A percentile compares a stretch with the other conserved stretches of the same genome.
Conservation (phyloP, 2,888 invertebrate species). For the Meganola albula region DNA sequence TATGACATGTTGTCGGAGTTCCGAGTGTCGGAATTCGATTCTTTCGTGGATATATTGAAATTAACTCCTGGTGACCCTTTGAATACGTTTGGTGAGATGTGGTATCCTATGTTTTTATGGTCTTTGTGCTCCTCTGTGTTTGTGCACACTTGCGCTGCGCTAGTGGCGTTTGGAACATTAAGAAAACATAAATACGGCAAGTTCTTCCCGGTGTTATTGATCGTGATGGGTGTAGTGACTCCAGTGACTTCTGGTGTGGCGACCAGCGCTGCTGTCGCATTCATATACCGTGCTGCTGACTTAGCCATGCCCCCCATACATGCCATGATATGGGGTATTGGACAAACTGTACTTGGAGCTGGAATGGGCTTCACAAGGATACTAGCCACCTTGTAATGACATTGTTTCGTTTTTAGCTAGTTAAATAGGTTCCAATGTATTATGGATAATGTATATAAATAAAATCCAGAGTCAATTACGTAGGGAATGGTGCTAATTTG, state of each 20-base stretch:
- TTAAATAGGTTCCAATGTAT: constrained; percentile 19
- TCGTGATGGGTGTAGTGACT: constrained; percentile 92
- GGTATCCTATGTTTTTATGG: constrained; percentile 98
- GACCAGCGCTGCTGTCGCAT: constrained; percentile 94
- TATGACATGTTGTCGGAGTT: constrained; percentile 78
- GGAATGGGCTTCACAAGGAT: constrained; percentile 95
- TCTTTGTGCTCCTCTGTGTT: constrained; percentile 95
- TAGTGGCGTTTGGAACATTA: constrained; percentile 93
- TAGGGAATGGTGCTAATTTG: constrained; percentile 41
- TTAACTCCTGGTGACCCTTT: constrained; percentile 81
- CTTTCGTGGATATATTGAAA: constrained; percentile 82
- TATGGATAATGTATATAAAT: constrained; percentile 14
- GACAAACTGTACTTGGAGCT: constrained; percentile 92
- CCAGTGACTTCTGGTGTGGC: constrained; percentile 93
- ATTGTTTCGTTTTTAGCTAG: constrained; percentile 16
- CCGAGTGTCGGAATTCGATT: constrained; percentile 80
- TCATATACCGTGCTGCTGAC: constrained; percentile 93
- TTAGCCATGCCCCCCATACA: constrained; percentile 93
- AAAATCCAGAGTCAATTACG: constrained; percentile 44
- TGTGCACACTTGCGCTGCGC: constrained; percentile 93
- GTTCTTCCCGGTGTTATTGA: constrained; percentile 92
- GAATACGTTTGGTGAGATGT: constrained; percentile 92
- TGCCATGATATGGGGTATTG: constrained; percentile 96
- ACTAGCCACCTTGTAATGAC: constrained; percentile 89
- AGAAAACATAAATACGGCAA: constrained; percentile 96